phyloP scores from a whole-genome alignment of 2,888 invertebrate species.

The Drosophila neonasuta region DNA sequence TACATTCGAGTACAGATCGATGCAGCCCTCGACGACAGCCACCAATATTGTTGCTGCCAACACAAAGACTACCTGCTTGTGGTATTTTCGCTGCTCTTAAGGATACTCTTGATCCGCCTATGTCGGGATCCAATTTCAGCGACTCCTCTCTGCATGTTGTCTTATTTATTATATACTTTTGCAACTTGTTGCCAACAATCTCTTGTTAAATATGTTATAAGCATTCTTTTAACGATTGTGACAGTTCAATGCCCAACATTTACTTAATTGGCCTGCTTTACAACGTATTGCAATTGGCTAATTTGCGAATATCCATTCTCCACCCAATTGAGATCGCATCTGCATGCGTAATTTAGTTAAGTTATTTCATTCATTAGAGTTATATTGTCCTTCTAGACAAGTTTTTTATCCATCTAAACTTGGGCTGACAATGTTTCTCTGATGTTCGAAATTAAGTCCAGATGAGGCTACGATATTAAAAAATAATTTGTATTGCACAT shows the following conservation, averaged over 20 bases:
- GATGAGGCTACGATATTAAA: too few relatives aligned
- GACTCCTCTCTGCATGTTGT: conserved; percentile 8
- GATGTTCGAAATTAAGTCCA: too few relatives aligned
- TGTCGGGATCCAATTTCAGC: neutral
- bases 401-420: too few relatives aligned
- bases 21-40: conserved; percentile 14
- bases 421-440: too few relatives aligned
- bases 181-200: conserved; percentile 20
- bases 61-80: conserved; percentile 6
- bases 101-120: neutral
- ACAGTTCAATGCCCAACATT: conserved; percentile 60
- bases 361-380: too few relatives aligned
- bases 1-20: conserved; percentile 32
- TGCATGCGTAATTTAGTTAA: too few relatives aligned
- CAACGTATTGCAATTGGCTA: neutral
- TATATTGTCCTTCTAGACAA: too few relatives aligned
- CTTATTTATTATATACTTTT: conserved; percentile 30
- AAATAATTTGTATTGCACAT: too few relatives aligned
- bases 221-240: conserved; percentile 59
- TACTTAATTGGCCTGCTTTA: conserved; percentile 44
- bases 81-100: neutral
- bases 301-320: neutral
- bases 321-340: neutral
- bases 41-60: conserved; percentile 35
- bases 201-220: conserved; percentile 53